Evolutionary conservation across 2,113 vertebrate species (phyloP).

Genomic region (Sphyrna mokarran): DNA sequence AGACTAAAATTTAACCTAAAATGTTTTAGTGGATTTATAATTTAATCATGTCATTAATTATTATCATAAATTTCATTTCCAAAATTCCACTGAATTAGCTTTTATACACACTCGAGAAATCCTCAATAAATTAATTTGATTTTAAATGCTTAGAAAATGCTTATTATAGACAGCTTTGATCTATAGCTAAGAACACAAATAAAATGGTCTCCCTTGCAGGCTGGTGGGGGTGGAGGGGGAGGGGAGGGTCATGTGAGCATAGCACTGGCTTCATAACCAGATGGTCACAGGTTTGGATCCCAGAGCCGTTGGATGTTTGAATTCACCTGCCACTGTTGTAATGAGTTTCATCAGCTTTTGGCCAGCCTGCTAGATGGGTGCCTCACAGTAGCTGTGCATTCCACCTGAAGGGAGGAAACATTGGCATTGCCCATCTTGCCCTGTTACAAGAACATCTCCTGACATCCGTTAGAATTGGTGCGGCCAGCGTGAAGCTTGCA

Average conservation of each 20-base stretch:
- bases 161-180: neutral
- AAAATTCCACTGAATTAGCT: neutral
- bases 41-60: neutral
- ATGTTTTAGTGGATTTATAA: neutral
- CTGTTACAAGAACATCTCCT: conserved; percentile 27
- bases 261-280: conserved; percentile 31
- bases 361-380: conserved; percentile 15
- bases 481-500: conserved; percentile 5
- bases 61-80: neutral
- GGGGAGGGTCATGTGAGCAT: neutral
- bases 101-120: neutral
- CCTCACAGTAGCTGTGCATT: conserved; percentile 20
- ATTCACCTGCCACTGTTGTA: conserved; percentile 32
- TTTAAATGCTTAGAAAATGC: neutral
- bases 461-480: conserved; percentile 11
- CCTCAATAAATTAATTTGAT: neutral
- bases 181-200: neutral
- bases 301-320: conserved; percentile 23
- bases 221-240: neutral
- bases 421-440: conserved; percentile 32
- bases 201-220: conserved; percentile 19
- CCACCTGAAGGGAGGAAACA: conserved; percentile 30
- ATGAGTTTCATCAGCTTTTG: conserved; percentile 35
- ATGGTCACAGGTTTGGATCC: conserved; percentile 31
- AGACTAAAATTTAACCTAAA: neutral